phyloP scores from a whole-genome alignment of 1,140 invertebrate genomes.

The Calephelis virginiensis region DNA sequence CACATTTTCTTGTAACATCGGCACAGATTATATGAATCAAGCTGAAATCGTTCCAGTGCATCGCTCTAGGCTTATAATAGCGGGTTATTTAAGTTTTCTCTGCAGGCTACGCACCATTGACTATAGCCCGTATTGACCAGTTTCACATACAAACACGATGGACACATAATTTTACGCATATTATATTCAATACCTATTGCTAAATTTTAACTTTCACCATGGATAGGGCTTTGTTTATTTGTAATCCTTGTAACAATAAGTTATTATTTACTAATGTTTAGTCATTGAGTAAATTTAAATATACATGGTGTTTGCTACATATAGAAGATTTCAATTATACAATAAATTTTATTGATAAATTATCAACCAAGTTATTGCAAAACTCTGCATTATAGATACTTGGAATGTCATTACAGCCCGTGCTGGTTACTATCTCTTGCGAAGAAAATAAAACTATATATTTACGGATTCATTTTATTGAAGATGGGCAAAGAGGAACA shows the following conservation, averaged over 20 bases:
- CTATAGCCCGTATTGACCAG: conserved; percentile 28
- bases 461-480: no score
- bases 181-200: conserved; percentile 4
- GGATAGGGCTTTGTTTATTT: background rate
- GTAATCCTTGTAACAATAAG: background rate
- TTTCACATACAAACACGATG: conserved; percentile 20
- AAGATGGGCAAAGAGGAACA: no score
- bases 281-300: no score
- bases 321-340: no score
- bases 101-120: conserved; percentile 62
- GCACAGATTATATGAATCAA: conserved; percentile 71
- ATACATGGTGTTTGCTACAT: no score
- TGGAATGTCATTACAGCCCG: no score
- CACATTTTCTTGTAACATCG: conserved; percentile 65
- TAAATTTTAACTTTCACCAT: conserved; percentile 2
- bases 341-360: no score
- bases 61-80: conserved; percentile 64
- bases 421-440: no score
- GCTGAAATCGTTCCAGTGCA: conserved; percentile 59
- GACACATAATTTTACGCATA: conserved; percentile 15
- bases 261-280: background rate
- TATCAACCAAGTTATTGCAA: no score
- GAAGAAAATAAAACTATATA: no score
- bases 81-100: conserved; percentile 71
- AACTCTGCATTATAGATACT: no score